Evolutionary conservation across 2,888 invertebrate species (phyloP), one percentile per base, ranked within the genome.

Genomic region (Drosophila anomelani): DNA sequence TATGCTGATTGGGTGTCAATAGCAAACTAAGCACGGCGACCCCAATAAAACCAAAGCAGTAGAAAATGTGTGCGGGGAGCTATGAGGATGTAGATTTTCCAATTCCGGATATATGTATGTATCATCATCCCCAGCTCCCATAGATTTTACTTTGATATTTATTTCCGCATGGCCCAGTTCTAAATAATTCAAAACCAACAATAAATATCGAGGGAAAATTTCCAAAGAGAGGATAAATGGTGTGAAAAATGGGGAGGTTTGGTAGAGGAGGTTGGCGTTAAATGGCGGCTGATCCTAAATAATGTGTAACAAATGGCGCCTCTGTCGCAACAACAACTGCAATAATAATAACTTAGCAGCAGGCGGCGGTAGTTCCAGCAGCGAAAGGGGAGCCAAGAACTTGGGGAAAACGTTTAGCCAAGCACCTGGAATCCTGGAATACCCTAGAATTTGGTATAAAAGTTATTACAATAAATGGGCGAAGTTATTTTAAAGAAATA

Each of bases 241-340:
- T 34, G 26, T 17, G 23, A 10, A 47, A 41, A 17, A 36, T n/a
- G n/a, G 26, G 47, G 51, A 17, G 29, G 13, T 29, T 23, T 23
- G 32, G 34, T 29, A 20, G 38, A 20, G 53, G 13, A 46, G 51
- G 39, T 23, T 23, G 46, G 46, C 51, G 51, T 38, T 63, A 63
- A 49, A 61, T 60, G 67, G 46, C 71, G 26, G 23, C 59, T 58
- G 71, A 34, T 70, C 70, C 81, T 81, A 79, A 88, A 86, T 83
- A 80, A 88, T 85, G 87, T 85, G 80, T 88, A 88, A 83, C 85
- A 83, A 85, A 85, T 88, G 86, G 78, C 73, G 81, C 88, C 75
- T 81, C 79, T 83, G 77, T 79, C 68, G 73, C 72, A 71, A 68
- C 59, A 56, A 59, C 79, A 77, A 84, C 70, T 69, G 80, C 84